A percentile compares a stretch with the other conserved stretches of the same genome.
Evolutionary conservation across 2,797 vertebrate genomes (phyloP).

Genomic region (Tenualosa ilisha): DNA sequence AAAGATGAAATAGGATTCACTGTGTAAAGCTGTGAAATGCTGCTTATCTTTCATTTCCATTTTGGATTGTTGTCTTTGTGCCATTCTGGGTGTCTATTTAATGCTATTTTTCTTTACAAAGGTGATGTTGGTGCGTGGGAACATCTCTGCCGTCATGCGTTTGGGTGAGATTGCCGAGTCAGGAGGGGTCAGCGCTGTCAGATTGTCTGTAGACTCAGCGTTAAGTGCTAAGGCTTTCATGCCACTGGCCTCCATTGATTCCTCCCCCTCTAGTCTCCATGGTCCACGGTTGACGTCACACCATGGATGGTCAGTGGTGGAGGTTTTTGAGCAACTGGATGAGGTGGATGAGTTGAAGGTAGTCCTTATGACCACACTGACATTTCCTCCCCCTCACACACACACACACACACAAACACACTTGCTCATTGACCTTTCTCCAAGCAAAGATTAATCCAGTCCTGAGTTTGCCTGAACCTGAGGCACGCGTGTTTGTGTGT

Average conservation of each 20-base stretch:
- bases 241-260: conserved; percentile 22
- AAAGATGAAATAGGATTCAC: background rate
- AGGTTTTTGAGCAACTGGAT: conserved; percentile 8
- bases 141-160: background rate
- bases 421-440: conserved; percentile 16
- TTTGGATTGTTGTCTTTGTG: background rate
- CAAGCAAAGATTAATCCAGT: conserved; percentile 46
- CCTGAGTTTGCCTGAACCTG: background rate
- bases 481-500: conserved; percentile 10
- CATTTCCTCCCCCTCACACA: conserved; percentile 46
- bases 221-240: conserved; percentile 13
- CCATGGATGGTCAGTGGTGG: background rate
- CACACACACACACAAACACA: background rate
- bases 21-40: background rate
- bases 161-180: background rate
- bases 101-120: conserved; percentile 8
- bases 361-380: conserved; percentile 43
- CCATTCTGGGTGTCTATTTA: conserved; percentile 12
- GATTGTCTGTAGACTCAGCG: conserved; percentile 13
- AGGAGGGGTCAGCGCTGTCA: background rate
- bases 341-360: conserved; percentile 29
- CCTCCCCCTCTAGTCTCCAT: background rate
- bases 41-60: background rate
- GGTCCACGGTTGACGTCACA: background rate
- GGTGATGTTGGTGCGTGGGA: background rate